A percentile compares a stretch with the other conserved stretches of the same genome.
Evolutionary conservation across 1,140 invertebrate species (phyloP).

Genomic region (Heliconius congener): DNA sequence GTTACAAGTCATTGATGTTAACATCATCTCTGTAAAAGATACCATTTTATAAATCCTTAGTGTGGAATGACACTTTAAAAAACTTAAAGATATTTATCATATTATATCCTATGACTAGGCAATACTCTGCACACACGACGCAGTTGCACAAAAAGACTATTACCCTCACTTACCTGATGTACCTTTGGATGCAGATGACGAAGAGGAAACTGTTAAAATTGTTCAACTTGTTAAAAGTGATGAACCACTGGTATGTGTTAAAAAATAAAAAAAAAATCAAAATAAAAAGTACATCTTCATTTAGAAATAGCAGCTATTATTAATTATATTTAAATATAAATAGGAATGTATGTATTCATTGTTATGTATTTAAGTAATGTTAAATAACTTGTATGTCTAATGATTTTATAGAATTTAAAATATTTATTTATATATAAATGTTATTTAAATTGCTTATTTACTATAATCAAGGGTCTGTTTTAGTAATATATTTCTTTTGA

Average conservation of each 20-base stretch:
- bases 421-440: not conserved
- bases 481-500: constrained; percentile 76
- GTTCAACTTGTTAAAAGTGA: constrained; percentile 98
- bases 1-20: no score
- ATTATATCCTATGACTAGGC: constrained; percentile 82
- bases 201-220: constrained; percentile 98
- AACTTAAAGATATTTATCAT: not conserved
- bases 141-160: constrained; percentile 97
- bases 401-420: not conserved
- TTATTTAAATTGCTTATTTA: constrained; percentile 14
- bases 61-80: not conserved
- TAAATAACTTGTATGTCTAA: constrained; percentile 15
- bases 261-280: not conserved
- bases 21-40: no score
- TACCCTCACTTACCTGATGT: constrained; percentile 94
- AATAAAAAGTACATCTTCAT: constrained; percentile 48
- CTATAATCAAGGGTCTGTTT: constrained; percentile 22
- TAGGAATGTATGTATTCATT: constrained; percentile 18
- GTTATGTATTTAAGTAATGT: constrained; percentile 17
- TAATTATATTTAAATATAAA: constrained; percentile 18
- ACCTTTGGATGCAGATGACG: constrained; percentile 93
- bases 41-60: not conserved
- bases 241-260: constrained; percentile 93
- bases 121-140: constrained; percentile 95
- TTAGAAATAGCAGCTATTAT: constrained; percentile 78